A percentile compares a stretch with the other conserved stretches of the same genome.
Evolutionary conservation across 2,888 invertebrate species (phyloP).

Genomic region (Lamellibrachia columna): DNA sequence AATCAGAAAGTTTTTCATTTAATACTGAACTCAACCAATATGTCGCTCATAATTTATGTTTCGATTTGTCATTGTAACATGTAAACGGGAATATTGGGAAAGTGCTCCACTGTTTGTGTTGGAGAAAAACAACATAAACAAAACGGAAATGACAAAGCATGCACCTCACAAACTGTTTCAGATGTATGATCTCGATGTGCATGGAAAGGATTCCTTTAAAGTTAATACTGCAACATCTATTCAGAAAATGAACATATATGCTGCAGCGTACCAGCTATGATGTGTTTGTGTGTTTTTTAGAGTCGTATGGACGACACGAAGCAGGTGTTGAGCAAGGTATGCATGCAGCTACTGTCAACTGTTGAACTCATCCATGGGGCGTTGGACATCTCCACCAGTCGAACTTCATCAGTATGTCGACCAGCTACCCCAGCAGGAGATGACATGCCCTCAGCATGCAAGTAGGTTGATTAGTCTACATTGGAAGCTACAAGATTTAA

Average conservation of each 20-base stretch:
- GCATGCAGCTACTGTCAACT: constrained; percentile 19
- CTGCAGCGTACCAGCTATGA: neutral
- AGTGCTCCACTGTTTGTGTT: no score
- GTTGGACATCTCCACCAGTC: neutral
- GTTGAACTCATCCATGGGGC: neutral
- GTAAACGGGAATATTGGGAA: no score
- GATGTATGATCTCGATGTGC: no score
- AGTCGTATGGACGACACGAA: neutral
- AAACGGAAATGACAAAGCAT: no score
- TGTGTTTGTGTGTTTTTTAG: neutral
- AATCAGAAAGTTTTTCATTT: no score
- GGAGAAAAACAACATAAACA: no score
- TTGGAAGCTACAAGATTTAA: no score
- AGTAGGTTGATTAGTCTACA: neutral
- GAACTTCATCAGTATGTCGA: neutral
- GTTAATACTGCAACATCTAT: neutral
- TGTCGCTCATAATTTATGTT: no score
- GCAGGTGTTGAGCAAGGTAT: constrained; percentile 20
- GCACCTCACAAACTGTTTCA: no score
- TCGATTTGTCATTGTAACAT: no score
- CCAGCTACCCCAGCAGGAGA: neutral
- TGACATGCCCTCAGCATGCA: neutral
- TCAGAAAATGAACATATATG: neutral
- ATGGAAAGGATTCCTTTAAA: no score
- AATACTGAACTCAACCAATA: no score